Percentiles rank a stretch among this genome's conserved stretches.
Conservation (phyloP, 53 echinoderm and acorn worm species). For the Stichopus horrens region DNA sequence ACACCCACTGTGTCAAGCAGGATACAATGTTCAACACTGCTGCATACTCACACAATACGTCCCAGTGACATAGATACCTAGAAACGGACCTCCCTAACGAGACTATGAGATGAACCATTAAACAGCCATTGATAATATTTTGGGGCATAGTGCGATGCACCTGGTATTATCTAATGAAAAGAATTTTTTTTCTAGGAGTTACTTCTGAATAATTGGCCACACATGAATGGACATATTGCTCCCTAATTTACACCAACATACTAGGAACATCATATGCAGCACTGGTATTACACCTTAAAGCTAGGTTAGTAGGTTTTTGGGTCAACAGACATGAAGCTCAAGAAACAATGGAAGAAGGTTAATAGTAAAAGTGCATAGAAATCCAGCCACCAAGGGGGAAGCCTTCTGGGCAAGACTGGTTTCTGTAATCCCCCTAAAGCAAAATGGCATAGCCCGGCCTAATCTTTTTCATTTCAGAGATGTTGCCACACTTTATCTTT, state of each 20-base stretch:
- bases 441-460: slow-evolving; percentile 22
- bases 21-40: too few species aligned
- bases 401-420: slow-evolving; percentile 8
- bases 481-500: neutral
- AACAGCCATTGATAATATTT: neutral
- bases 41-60: too few species aligned
- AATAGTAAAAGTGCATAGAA: slow-evolving; percentile 1
- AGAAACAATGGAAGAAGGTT: slow-evolving; percentile 38
- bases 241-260: neutral
- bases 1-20: too few species aligned
- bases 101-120: neutral
- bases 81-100: too few species aligned
- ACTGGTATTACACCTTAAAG: slow-evolving; percentile 15
- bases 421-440: slow-evolving; percentile 5
- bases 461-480: neutral
- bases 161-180: neutral
- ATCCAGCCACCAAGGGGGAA: slow-evolving; percentile 33
- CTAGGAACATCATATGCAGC: neutral
- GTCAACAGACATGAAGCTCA: slow-evolving; percentile 22
- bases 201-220: neutral
- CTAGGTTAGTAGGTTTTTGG: slow-evolving; percentile 45
- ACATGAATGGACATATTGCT: neutral
- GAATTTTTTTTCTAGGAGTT: neutral
- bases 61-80: too few species aligned
- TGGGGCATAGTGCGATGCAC: slow-evolving; percentile 19